These are phyloP conservation scores for Macrosteles quadrilineatus DNA, from an alignment of 1,140 invertebrate genomes.

Conservation along the genomic window DNA sequence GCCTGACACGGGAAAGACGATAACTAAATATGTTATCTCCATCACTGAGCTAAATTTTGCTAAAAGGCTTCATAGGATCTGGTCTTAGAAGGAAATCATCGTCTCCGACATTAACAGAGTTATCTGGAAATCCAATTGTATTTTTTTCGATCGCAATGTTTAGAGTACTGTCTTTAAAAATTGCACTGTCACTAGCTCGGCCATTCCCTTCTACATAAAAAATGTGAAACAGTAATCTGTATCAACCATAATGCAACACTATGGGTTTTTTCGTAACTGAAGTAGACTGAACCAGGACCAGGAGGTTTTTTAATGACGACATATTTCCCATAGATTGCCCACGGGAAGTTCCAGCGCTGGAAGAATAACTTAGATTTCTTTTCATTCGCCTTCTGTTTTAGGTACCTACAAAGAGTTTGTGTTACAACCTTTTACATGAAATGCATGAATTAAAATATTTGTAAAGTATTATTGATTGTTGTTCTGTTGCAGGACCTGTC, in stretches of 20 bases:
- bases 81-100: conserved; percentile 33
- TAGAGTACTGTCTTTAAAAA: conserved; percentile 21
- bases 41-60: conserved; percentile 20
- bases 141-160: conserved; percentile 34
- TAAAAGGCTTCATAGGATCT: conserved; percentile 34
- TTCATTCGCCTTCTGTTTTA: too few species aligned
- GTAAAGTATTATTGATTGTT: too few species aligned
- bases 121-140: conserved; percentile 18
- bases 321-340: neutral
- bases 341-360: too few species aligned
- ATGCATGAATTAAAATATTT: too few species aligned
- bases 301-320: neutral
- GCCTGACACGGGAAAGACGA: conserved; percentile 35
- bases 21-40: neutral
- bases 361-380: too few species aligned
- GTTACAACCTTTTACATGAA: too few species aligned
- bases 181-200: conserved; percentile 22
- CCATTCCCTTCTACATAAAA: conserved; percentile 26
- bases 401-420: too few species aligned
- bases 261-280: neutral
- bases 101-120: conserved; percentile 32
- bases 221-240: conserved; percentile 1
- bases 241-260: neutral
- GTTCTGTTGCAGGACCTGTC: too few species aligned
- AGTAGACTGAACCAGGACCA: conserved; percentile 5